Conservation (phyloP, 2,888 invertebrate genomes). For the Heliconius ismenius region DNA sequence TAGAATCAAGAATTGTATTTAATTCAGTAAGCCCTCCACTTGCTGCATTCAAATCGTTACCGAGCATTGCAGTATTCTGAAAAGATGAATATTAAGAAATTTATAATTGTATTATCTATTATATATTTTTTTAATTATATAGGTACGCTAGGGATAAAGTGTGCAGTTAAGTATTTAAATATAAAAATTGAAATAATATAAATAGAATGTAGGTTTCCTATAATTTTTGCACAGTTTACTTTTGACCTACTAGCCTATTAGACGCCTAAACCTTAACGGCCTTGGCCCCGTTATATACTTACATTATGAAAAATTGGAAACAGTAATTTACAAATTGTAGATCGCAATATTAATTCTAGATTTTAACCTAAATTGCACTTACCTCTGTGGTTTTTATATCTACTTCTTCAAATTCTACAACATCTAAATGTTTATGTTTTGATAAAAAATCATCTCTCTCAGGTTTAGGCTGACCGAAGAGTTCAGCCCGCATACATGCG, state of each 20-base stretch:
- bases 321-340: neutral
- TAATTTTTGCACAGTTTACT: too few species aligned
- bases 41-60: slow-evolving; percentile 85
- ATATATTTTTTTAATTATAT: neutral
- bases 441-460: slow-evolving; percentile 85
- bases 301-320: neutral
- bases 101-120: neutral
- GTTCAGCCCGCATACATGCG: slow-evolving; percentile 89
- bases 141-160: neutral
- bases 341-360: neutral
- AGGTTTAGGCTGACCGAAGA: slow-evolving; percentile 87
- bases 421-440: slow-evolving; percentile 78
- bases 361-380: slow-evolving; percentile 10
- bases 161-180: neutral
- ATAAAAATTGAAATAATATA: neutral
- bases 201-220: neutral
- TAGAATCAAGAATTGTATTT: slow-evolving; percentile 88
- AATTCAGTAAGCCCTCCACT: slow-evolving; percentile 90
- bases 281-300: slow-evolving; percentile 3
- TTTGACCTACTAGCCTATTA: too few species aligned
- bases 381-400: slow-evolving; percentile 74
- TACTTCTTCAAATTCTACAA: slow-evolving; percentile 80
- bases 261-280: neutral
- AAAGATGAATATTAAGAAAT: slow-evolving; percentile 41
- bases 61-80: slow-evolving; percentile 74